A percentile compares a stretch with the other conserved stretches of the same genome.
These are phyloP conservation scores for Diplodus sargus DNA, from an alignment of 2,797 vertebrate genomes.

Conservation along the genomic window DNA sequence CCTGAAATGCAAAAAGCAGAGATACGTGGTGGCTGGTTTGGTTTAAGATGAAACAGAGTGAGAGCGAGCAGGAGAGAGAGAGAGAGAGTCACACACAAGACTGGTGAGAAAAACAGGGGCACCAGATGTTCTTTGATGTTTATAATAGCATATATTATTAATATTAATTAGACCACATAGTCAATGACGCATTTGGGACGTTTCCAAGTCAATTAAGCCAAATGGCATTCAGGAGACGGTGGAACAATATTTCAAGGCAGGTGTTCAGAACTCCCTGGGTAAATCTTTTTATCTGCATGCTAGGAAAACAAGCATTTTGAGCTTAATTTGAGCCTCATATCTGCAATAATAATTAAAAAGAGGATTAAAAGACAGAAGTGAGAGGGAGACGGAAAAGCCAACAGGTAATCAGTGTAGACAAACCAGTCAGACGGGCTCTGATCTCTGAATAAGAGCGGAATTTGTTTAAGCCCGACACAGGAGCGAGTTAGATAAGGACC, in stretches of 20 bases:
- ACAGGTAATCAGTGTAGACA: conserved; percentile 83
- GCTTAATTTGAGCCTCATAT: conserved; percentile 88
- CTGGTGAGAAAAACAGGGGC: conserved; percentile 98
- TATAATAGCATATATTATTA: conserved; percentile 99
- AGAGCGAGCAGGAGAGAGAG: conserved; percentile 47
- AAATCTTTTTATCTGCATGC: conserved; percentile 98
- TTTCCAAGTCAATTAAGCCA: conserved; percentile 99
- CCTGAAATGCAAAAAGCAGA: conserved; percentile 77
- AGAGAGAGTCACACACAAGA: conserved; percentile 86
- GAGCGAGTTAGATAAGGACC: conserved; percentile 56
- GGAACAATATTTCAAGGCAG: conserved; percentile 99
- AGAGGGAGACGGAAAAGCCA: conserved; percentile 78
- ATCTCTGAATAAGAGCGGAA: conserved; percentile 61
- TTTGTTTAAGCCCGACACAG: conserved; percentile 55
- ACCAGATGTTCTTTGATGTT: conserved; percentile 99
- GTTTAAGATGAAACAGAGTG: conserved; percentile 82
- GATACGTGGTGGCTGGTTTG: conserved; percentile 72
- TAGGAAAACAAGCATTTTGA: conserved; percentile 98
- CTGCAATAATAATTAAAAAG: conserved; percentile 88
- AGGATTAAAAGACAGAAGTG: conserved; percentile 86
- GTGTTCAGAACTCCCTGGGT: conserved; percentile 97
- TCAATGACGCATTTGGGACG: conserved; percentile 99
- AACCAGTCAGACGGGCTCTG: conserved; percentile 69
- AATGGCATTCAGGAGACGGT: conserved; percentile 99
- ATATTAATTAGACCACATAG: conserved; percentile 99